A percentile compares a stretch with the other conserved stretches of the same genome.
These are phyloP conservation scores for Chloropsis cyanopogon DNA, from an alignment of 2,113 vertebrate species.

Conservation along the genomic window DNA sequence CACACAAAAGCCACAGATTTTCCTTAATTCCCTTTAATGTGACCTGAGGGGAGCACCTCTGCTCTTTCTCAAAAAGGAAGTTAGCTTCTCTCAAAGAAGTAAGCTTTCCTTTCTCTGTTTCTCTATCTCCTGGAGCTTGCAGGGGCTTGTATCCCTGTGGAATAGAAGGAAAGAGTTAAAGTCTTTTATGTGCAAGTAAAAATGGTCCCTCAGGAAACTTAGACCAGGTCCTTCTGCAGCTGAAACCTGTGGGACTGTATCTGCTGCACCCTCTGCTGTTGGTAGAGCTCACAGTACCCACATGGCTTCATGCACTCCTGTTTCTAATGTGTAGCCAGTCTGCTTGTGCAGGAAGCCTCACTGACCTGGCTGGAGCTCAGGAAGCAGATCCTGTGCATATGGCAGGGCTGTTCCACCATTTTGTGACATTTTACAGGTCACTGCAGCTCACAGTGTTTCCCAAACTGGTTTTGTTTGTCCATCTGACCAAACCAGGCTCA, in stretches of 20 bases:
- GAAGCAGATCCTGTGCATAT: neutral
- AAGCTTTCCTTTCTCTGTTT: neutral
- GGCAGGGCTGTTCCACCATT: neutral
- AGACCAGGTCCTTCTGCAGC: neutral
- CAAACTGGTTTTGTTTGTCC: neutral
- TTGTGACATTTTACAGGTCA: neutral
- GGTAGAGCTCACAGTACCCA: neutral
- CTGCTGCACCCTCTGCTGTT: neutral
- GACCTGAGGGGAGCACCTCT: neutral
- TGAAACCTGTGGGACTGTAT: neutral
- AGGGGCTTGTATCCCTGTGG: neutral
- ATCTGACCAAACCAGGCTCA: accelerated
- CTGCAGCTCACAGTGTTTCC: neutral
- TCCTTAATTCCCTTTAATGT: slow-evolving; percentile 12
- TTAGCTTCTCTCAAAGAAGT: neutral
- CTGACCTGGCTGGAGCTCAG: neutral
- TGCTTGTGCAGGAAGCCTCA: neutral
- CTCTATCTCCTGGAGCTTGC: neutral
- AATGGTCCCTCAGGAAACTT: neutral
- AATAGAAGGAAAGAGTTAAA: neutral
- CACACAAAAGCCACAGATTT: neutral
- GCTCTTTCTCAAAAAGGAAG: neutral
- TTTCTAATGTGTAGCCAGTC: neutral
- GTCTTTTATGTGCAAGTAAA: neutral
- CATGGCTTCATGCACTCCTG: neutral